These are phyloP conservation scores for Campoplex nolae DNA, from an alignment of 2,888 invertebrate species.

Conservation along the genomic window DNA sequence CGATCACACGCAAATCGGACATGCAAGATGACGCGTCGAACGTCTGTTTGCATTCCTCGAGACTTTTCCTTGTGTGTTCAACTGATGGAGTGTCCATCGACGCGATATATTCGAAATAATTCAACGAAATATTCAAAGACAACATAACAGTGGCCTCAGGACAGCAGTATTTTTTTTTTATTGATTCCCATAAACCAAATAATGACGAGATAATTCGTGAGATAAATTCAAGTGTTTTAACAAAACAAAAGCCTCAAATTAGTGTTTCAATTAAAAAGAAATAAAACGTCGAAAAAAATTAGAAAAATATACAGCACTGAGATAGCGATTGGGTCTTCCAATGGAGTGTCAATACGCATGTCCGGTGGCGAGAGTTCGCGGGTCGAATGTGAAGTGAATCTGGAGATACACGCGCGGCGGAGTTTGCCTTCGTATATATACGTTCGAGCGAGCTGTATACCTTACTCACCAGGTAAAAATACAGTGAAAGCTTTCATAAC, in stretches of 20 bases:
- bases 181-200: background rate
- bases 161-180: background rate
- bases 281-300: background rate
- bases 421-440: constrained; percentile 17
- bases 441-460: background rate
- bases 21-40: background rate
- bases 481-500: constrained; percentile 12
- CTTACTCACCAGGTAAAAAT: constrained; percentile 26
- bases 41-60: constrained; percentile 6
- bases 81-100: constrained; percentile 8
- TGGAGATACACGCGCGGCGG: constrained; percentile 43
- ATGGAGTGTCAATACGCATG: constrained; percentile 49
- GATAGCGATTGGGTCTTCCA: constrained; percentile 47
- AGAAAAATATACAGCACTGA: background rate
- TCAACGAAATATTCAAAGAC: constrained; percentile 6
- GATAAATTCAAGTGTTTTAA: background rate
- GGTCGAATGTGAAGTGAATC: constrained; percentile 64
- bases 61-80: constrained; percentile 8
- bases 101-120: background rate
- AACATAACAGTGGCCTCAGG: background rate
- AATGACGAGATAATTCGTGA: background rate
- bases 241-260: background rate
- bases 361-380: constrained; percentile 57
- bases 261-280: background rate
- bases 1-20: constrained; percentile 18